These are phyloP conservation scores for Prosapia bicincta DNA, from an alignment of 2,888 invertebrate species.

Conservation along the genomic window DNA sequence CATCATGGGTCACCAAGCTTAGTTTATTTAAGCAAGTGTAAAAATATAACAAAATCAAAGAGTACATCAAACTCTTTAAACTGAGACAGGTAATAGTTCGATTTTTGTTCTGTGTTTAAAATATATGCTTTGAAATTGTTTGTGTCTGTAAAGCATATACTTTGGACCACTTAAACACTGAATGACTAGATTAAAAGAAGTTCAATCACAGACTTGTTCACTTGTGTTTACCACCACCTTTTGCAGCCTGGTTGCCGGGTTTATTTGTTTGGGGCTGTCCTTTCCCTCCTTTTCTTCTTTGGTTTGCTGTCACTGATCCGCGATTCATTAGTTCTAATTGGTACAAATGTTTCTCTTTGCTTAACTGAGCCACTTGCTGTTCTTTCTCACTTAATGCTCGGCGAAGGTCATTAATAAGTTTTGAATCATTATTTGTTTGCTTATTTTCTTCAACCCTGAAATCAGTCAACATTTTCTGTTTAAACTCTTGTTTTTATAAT, in stretches of 20 bases:
- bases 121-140: neutral
- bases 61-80: neutral
- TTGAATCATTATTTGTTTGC: conserved; percentile 6
- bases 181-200: neutral
- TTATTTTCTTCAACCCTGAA: conserved; percentile 26
- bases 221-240: neutral
- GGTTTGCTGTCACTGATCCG: conserved; percentile 22
- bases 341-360: conserved; percentile 30
- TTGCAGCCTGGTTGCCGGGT: conserved; percentile 4
- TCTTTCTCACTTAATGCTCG: conserved; percentile 26
- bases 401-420: conserved; percentile 20
- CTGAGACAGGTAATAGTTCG: neutral
- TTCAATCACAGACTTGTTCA: neutral
- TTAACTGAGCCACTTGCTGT: conserved; percentile 24
- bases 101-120: neutral
- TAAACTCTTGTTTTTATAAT: too few species aligned
- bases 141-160: neutral
- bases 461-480: neutral
- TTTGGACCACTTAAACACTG: neutral
- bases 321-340: conserved; percentile 29
- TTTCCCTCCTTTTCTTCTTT: conserved; percentile 18
- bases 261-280: conserved; percentile 6
- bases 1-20: neutral
- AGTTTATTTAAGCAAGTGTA: neutral
- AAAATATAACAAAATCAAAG: neutral